Conservation (phyloP, 1,140 invertebrate genomes). For the Drosophila orena region DNA sequence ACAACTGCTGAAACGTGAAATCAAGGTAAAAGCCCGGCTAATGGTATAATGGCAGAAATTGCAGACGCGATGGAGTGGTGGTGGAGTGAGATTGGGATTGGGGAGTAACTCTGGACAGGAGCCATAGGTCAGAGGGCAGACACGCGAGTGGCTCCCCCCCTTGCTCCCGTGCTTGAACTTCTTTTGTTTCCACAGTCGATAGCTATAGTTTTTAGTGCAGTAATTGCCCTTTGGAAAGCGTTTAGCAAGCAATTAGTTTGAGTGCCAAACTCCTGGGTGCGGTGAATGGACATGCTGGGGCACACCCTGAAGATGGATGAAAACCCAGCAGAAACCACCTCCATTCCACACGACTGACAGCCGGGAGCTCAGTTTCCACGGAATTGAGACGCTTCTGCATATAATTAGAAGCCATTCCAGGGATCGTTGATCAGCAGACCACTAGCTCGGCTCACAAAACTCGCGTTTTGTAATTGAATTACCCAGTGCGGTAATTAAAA, state of each 20-base stretch:
- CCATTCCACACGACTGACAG: not conserved
- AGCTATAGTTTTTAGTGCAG: slow-evolving; percentile 72
- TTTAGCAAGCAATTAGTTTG: slow-evolving; percentile 78
- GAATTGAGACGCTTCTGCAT: slow-evolving; percentile 16
- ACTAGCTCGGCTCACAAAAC: not conserved
- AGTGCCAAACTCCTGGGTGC: slow-evolving; percentile 57
- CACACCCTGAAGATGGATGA: slow-evolving; percentile 21
- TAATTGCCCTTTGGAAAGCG: slow-evolving; percentile 69
- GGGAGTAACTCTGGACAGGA: slow-evolving; percentile 5
- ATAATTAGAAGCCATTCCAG: slow-evolving; percentile 33
- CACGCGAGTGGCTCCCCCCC: slow-evolving; percentile 54
- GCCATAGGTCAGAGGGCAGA: slow-evolving; percentile 67
- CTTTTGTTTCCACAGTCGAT: slow-evolving; percentile 11
- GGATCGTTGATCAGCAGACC: slow-evolving; percentile 30
- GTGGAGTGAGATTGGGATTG: not conserved
- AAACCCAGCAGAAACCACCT: slow-evolving; percentile 1
- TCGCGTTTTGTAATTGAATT: slow-evolving; percentile 74
- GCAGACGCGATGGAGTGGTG: slow-evolving; percentile 17
- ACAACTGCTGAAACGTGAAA: slow-evolving; percentile 29
- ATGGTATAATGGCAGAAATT: slow-evolving; percentile 48
- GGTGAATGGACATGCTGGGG: slow-evolving; percentile 15
- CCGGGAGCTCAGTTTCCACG: not conserved
- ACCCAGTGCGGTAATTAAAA: slow-evolving; percentile 61
- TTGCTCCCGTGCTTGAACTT: slow-evolving; percentile 3
- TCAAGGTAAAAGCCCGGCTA: slow-evolving; percentile 54